Conservation (phyloP, 64 coral and sea anemone genomes). For the Exaiptasia diaphana region DNA sequence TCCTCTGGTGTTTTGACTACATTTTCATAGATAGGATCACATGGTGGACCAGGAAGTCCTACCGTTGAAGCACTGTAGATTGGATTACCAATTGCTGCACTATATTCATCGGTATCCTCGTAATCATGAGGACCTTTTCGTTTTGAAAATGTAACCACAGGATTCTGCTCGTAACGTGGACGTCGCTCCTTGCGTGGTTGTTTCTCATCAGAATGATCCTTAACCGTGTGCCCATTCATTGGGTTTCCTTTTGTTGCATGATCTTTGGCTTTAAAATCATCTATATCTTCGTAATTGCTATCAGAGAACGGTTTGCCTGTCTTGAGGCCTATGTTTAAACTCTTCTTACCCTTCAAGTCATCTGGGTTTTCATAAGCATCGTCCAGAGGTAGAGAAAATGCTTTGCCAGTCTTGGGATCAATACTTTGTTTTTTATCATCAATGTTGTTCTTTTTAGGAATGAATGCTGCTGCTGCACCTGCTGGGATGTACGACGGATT, state of each 20-base stretch:
- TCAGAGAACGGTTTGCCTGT: too few species aligned
- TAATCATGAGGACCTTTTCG: too few species aligned
- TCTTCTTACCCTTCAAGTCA: not conserved
- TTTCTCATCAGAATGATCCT: not conserved
- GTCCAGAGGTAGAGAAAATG: too few species aligned
- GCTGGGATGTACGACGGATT: not conserved
- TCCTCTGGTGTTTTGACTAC: too few species aligned
- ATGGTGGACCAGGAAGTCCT: too few species aligned
- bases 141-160: not conserved
- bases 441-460: not conserved
- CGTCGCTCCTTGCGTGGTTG: not conserved
- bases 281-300: not conserved
- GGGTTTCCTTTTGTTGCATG: not conserved
- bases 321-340: not conserved
- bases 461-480: not conserved
- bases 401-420: not conserved
- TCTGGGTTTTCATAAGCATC: not conserved
- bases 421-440: not conserved
- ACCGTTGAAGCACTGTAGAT: too few species aligned
- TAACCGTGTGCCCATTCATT: not conserved
- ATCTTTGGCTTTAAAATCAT: not conserved
- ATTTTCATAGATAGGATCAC: not conserved
- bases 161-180: not conserved
- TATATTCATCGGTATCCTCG: too few species aligned
- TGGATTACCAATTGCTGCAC: too few species aligned